Evolutionary conservation across 2,113 vertebrate species (phyloP), one percentile per base, ranked within the genome.

Genomic region (Rhizomys pruinosus): DNA sequence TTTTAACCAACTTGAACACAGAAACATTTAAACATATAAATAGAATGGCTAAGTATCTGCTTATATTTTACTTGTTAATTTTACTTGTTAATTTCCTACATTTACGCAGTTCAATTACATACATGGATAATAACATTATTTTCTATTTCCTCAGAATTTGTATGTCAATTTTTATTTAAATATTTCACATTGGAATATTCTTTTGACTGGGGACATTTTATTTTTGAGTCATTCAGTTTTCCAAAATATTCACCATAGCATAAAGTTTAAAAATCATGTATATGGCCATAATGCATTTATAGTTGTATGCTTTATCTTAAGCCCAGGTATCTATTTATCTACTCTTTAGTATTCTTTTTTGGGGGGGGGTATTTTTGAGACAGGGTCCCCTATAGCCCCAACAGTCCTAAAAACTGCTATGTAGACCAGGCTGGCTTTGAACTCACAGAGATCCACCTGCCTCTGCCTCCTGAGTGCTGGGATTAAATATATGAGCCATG

Each of bases 11-110:
- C 19, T 32, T 7, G 2, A 85, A 81, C 59, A 52, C 23, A 37
- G 52, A 47, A 59, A 76, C 10, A 20, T 84, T 71, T 87, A 79
- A 29, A 42, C 57, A 52, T 17, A 63, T 64, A 78, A 77, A 79
- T 23, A 10, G 27, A 55, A 55, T 55, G 22, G 34, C 7, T 55
- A 94, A 52, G 59, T 64, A 15, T 73, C 44, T 87, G 29, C 6
- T 55, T 90, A 37, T 66, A 63, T 63, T 68, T 87, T 91, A 87
- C 68, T 88, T 61, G 63, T 87, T 80, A 37, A 78, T 73, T 89
- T 90, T n/a, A n/a, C n/a, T n/a, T n/a, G n/a, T n/a, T n/a, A n/a
- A n/a, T n/a, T n/a, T n/a, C 47, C 72, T 87, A 81, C 5, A 52
- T 81, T 92, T n/a, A 39, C 16, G 37, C 42, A 72, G 61, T 81